Conservation (phyloP, 1,140 invertebrate species). For the Panagrolaimus sp. region DNA sequence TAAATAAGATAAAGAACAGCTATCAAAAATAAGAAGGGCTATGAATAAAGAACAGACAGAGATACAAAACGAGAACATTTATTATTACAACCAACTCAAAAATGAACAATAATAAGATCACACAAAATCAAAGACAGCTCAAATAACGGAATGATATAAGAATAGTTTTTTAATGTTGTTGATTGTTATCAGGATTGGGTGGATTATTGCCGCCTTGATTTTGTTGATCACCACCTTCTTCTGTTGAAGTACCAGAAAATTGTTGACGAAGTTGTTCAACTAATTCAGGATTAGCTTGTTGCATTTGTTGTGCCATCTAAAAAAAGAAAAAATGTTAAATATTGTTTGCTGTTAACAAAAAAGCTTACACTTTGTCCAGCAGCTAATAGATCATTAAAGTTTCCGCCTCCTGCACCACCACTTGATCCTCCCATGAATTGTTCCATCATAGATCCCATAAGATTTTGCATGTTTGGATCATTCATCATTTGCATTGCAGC, state of each 20-base stretch:
- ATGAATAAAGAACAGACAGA: no score
- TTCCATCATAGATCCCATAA: conserved; percentile 44
- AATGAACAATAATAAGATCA: no score
- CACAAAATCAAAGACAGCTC: no score
- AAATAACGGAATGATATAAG: no score
- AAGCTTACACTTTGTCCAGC: conserved; percentile 29
- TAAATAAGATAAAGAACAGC: no score
- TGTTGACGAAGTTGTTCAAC: conserved; percentile 37
- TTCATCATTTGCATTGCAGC: conserved; percentile 39
- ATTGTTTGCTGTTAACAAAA: not conserved
- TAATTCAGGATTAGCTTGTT: conserved; percentile 32
- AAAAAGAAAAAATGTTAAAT: not conserved
- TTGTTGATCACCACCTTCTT: not conserved
- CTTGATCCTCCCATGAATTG: conserved; percentile 24
- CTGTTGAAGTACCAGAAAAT: conserved; percentile 15
- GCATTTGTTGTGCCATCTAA: conserved; percentile 25
- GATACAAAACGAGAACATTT: no score
- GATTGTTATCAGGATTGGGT: not conserved
- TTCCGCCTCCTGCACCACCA: conserved; percentile 3
- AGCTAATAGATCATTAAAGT: conserved; percentile 31
- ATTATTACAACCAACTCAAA: no score
- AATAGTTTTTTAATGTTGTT: no score
- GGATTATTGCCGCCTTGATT: no score
- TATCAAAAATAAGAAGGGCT: no score
- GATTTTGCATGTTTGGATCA: conserved; percentile 24